Base-by-base conservation (phyloP, 2,113 vertebrate species). In the Gymnarchus niloticus region DNA sequence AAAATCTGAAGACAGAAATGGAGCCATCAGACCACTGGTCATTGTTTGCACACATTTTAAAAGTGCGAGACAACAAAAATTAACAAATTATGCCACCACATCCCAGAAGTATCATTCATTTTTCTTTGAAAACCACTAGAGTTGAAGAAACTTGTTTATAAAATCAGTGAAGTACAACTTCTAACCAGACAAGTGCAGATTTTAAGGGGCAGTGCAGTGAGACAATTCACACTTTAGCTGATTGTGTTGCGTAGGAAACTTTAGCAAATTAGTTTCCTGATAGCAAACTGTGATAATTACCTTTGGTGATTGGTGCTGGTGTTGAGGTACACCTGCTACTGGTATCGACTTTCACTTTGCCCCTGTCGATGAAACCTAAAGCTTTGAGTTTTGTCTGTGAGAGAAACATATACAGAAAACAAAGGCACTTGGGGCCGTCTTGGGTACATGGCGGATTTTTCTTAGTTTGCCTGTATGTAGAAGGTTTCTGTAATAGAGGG, bases 251-350 rank as follows among this genome's bases (percentile, higher is more conserved):
- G 51, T 73, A 59, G 56, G 25, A 89, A 86, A 83, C 21, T 65
- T 59, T 6, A 25, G 80, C 57, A 86, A 89, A 56, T 89, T 86
- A 89, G 87, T 21, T 73, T 41, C 76, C 83, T 51, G 28, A 83
- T 54, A 85, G 83, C 83, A 88, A 76, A 76, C 89, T 57, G 76
- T 21, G 85, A 85, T 87, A 85, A 89, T 86, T 84, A 59, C 25
- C 80, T 83, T 12, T 80, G 44, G 44, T 83, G 86, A 84, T 86
- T 52, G 85, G 51, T 54, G 81, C 14, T 44, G 78, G 21, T 56
- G 56, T 59, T 86, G 3, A 73, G 37, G 61, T 46, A 85, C 56
- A 85, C 41, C 23, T 73, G 84, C 28, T 51, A 49, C 14, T 33
- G 10, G 54, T 12, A 8, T 57, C 49, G n/a, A 56, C 73, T 6